Evolutionary conservation across 2,113 vertebrate genomes (phyloP), one percentile per base, ranked within the genome.

Genomic region (Marmota monax): DNA sequence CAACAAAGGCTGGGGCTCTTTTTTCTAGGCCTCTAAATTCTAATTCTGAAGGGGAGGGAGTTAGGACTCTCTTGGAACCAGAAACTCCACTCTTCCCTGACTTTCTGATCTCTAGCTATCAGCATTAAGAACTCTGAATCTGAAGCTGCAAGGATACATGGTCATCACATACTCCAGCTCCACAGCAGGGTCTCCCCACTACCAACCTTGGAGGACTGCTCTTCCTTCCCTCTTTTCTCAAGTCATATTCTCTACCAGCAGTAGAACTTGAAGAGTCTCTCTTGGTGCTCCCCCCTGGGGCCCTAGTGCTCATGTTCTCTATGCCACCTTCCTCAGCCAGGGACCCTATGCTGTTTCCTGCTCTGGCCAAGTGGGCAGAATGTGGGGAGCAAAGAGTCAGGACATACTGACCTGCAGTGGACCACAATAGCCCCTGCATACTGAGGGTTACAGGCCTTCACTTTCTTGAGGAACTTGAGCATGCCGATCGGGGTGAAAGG

Each of bases 381-480:
- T 74, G 63, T 84, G 48, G 53, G 63, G 45, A 93, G 37, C 48
- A 80, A 94, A 94, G 73, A 83, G 84, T 88, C 82, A 90, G 78
- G 94, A 83, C 84, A 95, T 73, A 98, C 98, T 85, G 84, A 99
- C 99, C 99, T 99, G 99, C 99, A 99, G 97, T 99, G 99, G 89
- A 99, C 99, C 67, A 99, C 99, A 2, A 99, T 99, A 79, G 99
- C 98, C 32, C 99, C 99, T 32, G 99, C 99, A 8, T 99, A 99
- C 53, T 99, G 99, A 7, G 99, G 99, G 80, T 99, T 99, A 97
- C 98, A 99, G 7, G 98, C 99, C 98, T 99, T 99, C 97, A 99
- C 99, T 97, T 99, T 99, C 98, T 99, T 99, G 58, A 99, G 98
- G 98, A 99, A 99, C 98, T 99, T 99, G 73, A 99, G 99, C 99